Conservation (phyloP, 2,888 invertebrate genomes). For the Trichogramma dendrolimi region DNA sequence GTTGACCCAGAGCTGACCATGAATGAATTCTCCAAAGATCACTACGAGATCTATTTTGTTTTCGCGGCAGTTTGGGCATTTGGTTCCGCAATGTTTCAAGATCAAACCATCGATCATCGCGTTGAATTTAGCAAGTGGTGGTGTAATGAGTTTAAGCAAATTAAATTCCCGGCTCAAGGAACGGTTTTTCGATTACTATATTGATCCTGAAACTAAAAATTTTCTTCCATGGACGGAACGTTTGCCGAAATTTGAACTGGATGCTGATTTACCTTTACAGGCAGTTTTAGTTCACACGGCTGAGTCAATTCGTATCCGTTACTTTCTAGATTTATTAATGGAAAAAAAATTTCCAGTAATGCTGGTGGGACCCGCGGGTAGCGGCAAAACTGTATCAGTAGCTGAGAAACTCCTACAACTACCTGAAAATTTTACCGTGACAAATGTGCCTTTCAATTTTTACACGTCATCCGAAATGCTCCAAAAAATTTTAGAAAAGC, state of each 20-base stretch:
- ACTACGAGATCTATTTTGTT: constrained; percentile 92
- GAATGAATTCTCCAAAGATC: constrained; percentile 84
- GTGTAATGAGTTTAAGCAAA: constrained; percentile 90
- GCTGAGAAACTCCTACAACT: constrained; percentile 62
- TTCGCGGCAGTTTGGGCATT: constrained; percentile 97
- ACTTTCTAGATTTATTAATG: constrained; percentile 85
- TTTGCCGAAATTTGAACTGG: constrained; percentile 85
- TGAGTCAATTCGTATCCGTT: constrained; percentile 86
- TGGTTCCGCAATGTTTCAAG: constrained; percentile 95
- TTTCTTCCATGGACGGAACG: constrained; percentile 87
- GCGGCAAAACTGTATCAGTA: constrained; percentile 82
- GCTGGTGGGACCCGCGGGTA: constrained; percentile 90
- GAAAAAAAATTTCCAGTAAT: constrained; percentile 86
- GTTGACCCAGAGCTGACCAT: constrained; percentile 80
- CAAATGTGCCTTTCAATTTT: constrained; percentile 93
- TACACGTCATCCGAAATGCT: constrained; percentile 93
- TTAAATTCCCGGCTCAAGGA: constrained; percentile 86
- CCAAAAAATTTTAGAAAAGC: constrained; percentile 88
- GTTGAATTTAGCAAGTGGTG: constrained; percentile 95
- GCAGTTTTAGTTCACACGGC: constrained; percentile 89
- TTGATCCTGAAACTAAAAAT: constrained; percentile 85
- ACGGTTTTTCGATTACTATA: constrained; percentile 95
- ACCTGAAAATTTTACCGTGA: constrained; percentile 80
- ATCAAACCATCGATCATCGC: constrained; percentile 66
- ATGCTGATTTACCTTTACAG: constrained; percentile 87